phyloP scores from a whole-genome alignment of 2,113 vertebrate genomes.

The Centrocercus urophasianus region DNA sequence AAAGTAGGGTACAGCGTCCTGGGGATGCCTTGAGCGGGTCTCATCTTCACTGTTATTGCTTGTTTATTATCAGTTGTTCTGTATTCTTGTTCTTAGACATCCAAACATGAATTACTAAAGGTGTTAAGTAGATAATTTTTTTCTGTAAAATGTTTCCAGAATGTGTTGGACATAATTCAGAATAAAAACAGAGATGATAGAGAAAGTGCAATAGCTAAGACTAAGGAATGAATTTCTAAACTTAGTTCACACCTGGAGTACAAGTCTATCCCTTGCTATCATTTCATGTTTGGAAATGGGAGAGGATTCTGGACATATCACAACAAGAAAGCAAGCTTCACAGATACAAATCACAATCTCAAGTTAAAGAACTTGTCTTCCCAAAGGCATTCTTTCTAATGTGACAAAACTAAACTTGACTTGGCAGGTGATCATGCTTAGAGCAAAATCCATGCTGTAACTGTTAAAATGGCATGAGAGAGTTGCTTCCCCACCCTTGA shows the following conservation, averaged over 20 bases:
- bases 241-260: background rate
- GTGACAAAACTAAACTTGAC: background rate
- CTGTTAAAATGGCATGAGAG: background rate
- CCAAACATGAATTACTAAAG: background rate
- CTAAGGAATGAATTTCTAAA: background rate
- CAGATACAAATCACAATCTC: background rate
- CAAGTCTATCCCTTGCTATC: background rate
- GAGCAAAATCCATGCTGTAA: background rate
- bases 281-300: background rate
- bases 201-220: background rate
- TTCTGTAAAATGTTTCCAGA: background rate
- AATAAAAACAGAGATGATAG: background rate
- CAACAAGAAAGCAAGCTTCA: background rate
- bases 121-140: background rate
- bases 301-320: background rate
- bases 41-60: background rate
- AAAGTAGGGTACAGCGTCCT: fast-evolving
- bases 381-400: background rate
- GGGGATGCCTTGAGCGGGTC: background rate
- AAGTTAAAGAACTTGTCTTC: background rate
- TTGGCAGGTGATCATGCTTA: background rate
- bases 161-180: background rate
- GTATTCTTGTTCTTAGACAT: background rate
- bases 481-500: background rate
- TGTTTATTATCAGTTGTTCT: background rate